Conservation (phyloP, 1,140 invertebrate species). For the Hypothenemus hampei region DNA sequence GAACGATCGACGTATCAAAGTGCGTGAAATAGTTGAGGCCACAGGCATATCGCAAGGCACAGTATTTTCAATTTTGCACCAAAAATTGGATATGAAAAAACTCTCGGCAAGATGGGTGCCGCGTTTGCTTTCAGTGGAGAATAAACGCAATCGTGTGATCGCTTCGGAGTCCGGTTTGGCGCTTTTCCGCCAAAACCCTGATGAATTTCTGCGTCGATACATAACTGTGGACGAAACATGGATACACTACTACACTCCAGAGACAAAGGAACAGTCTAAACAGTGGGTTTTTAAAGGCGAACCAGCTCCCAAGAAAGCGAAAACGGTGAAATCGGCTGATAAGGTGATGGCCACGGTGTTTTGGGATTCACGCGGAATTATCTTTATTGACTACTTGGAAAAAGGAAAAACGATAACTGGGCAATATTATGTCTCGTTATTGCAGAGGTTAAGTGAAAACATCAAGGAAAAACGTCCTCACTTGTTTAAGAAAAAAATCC, state of each 20-base stretch:
- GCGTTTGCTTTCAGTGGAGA: neutral
- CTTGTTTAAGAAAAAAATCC: neutral
- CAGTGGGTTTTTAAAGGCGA: too few species aligned
- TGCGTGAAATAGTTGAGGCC: neutral
- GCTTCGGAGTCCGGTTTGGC: too few species aligned
- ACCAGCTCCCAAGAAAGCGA: too few species aligned
- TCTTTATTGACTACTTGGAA: constrained; percentile 2
- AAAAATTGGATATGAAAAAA: neutral
- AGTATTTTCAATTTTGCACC: neutral
- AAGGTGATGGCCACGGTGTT: too few species aligned
- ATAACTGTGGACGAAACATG: too few species aligned
- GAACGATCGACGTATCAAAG: constrained; percentile 5
- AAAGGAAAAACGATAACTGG: constrained; percentile 1
- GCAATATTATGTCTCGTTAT: constrained; percentile 11
- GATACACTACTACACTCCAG: too few species aligned
- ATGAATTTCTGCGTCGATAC: too few species aligned
- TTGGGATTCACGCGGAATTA: neutral
- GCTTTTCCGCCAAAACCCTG: too few species aligned
- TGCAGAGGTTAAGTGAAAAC: neutral
- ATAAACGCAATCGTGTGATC: neutral
- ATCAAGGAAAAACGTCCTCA: neutral
- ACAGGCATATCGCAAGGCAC: neutral
- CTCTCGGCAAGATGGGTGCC: neutral
- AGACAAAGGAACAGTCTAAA: too few species aligned
- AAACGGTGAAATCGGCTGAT: too few species aligned